Evolutionary conservation across 2,888 invertebrate species (phyloP), one percentile per base, ranked within the genome.

Genomic region (Pterobdella sp.): DNA sequence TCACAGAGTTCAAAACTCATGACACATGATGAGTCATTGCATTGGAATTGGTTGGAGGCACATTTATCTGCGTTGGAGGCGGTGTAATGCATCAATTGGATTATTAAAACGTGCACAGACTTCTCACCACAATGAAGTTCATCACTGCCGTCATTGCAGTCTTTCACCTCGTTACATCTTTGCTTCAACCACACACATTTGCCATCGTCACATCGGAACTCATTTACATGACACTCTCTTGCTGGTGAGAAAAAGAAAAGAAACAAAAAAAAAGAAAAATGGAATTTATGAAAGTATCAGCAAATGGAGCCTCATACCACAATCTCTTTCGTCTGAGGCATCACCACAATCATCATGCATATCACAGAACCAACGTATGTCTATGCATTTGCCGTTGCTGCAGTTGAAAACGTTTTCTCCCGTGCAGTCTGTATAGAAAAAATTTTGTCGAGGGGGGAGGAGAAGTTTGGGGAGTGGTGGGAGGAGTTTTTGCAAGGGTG

Each of bases 301-400:
- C 22, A 14, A 14, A 14, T 42, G 49, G 49, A 7, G 49, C 49
- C 22, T 42, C 68, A 36, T 31, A 68, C 68, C 68, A 26, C 68
- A 68, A n/a, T 35, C n/a, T 26, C 36, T 35, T 42, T 68, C 68
- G 26, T 68, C 68, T 10, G 36, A 36, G 1, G 36, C 68, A 31
- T 68, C 68, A 3, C 68, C 68, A 26, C 68, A 68, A 36, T 68
- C 37, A 37, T 68, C 68, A 26, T 35, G 37, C 2, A n/a, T 31
- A 42, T 68, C 37, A 26, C 68, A 68, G 2, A 34, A 26, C 37
- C 37, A 34, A 2, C 26, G 18, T 0, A 35, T 22, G 22, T 68
- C 37, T 10, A 68, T 26, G 42, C 68, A 68, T 42, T 68, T 68
- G 1, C 26, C 42, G 68, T 68, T 68, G 1, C 22, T n/a, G 29